Evolutionary conservation across 2,888 invertebrate species (phyloP).

Genomic region (Tenthredo amoena): DNA sequence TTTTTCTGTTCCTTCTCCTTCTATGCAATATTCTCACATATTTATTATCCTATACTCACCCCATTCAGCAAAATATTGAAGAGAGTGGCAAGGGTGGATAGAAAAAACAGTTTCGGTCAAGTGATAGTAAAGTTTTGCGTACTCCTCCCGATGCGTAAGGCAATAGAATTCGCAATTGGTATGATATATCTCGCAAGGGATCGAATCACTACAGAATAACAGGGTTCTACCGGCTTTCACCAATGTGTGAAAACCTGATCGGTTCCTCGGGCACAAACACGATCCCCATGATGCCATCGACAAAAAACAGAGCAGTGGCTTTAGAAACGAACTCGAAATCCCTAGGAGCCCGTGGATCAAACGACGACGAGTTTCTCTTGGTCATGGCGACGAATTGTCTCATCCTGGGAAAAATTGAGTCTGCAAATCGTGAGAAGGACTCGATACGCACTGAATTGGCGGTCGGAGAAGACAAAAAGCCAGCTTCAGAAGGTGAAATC

Average conservation of each 20-base stretch:
- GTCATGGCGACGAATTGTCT: not conserved
- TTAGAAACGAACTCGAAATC: not conserved
- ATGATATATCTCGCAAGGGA: not conserved
- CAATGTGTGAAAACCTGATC: not conserved
- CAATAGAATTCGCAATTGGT: not conserved
- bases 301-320: not conserved
- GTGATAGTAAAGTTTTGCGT: not conserved
- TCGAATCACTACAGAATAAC: not conserved
- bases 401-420: not conserved
- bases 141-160: not conserved
- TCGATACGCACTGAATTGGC: not conserved
- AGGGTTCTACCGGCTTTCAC: not conserved
- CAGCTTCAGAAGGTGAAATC: not conserved
- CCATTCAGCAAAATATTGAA: not conserved
- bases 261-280: not conserved
- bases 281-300: not conserved
- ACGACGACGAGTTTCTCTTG: not conserved
- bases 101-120: not conserved
- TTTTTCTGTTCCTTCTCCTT: not conserved
- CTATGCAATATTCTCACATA: not conserved
- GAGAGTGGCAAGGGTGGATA: not conserved
- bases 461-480: not conserved
- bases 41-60: not conserved
- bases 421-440: not conserved
- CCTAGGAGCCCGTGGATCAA: conserved; percentile 7